Percentiles rank a stretch among this genome's conserved stretches.
These are phyloP conservation scores for Drosophila paulistorum DNA, from an alignment of 1,140 invertebrate genomes.

Conservation along the genomic window DNA sequence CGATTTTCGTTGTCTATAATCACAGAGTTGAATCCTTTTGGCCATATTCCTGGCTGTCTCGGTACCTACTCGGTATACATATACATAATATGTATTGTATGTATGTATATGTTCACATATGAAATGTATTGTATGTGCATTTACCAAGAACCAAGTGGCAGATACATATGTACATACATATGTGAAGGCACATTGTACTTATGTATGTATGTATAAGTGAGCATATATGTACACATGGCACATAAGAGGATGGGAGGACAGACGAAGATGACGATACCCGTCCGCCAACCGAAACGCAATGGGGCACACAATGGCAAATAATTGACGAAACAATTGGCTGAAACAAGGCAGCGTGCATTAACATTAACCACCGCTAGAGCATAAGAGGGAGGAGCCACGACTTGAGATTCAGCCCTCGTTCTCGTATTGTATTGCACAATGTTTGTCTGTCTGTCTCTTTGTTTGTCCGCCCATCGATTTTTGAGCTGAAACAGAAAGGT, in stretches of 20 bases:
- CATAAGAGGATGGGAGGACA: constrained; percentile 2
- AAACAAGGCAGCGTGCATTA: constrained; percentile 53
- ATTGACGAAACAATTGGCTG: constrained; percentile 74
- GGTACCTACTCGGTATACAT: neutral
- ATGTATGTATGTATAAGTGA: constrained; percentile 11
- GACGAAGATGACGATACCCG: constrained; percentile 10
- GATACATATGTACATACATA: constrained; percentile 6
- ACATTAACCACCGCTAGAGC: constrained; percentile 60
- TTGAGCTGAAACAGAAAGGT: constrained; percentile 42
- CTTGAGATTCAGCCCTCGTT: constrained; percentile 28
- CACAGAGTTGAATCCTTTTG: constrained; percentile 2
- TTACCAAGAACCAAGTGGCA: neutral
- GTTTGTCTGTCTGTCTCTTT: constrained; percentile 31
- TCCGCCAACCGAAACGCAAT: constrained; percentile 63
- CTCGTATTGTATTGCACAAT: constrained; percentile 56
- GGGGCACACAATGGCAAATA: constrained; percentile 60
- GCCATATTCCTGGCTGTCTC: neutral
- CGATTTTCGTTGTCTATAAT: neutral
- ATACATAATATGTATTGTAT: constrained; percentile 1
- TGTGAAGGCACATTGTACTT: neutral
- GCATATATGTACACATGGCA: neutral
- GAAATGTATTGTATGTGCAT: neutral
- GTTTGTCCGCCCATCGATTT: constrained; percentile 55
- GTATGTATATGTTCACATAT: constrained; percentile 1
- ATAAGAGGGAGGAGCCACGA: constrained; percentile 60